phyloP scores from a whole-genome alignment of 1,140 invertebrate species.

The Heliothis subflexa region DNA sequence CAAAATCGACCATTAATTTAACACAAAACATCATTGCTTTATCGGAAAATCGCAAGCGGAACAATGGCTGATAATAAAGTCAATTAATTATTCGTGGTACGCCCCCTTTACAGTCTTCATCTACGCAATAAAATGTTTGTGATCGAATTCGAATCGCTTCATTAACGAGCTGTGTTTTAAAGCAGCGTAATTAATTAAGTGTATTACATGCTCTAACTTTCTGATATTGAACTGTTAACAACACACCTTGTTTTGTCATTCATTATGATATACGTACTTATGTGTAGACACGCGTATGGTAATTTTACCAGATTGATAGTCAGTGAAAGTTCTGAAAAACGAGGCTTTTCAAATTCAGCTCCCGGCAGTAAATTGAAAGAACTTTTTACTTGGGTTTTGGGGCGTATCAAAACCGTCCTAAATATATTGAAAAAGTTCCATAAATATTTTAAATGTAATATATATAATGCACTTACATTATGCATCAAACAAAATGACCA shows the following conservation, averaged over 20 bases:
- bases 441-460: too few relatives aligned
- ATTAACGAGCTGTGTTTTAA: neutral
- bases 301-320: neutral
- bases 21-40: slow-evolving; percentile 5
- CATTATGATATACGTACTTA: too few relatives aligned
- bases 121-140: slow-evolving; percentile 9
- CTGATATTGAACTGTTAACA: neutral
- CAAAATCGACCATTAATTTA: neutral
- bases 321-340: neutral
- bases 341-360: slow-evolving; percentile 27
- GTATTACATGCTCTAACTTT: neutral
- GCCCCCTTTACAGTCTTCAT: neutral
- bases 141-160: neutral
- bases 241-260: neutral
- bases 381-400: neutral
- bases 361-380: slow-evolving; percentile 3
- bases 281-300: too few relatives aligned
- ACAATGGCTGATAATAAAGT: neutral
- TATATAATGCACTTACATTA: too few relatives aligned
- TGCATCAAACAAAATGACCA: too few relatives aligned
- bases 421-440: too few relatives aligned
- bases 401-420: too few relatives aligned
- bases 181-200: neutral
- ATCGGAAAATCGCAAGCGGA: slow-evolving; percentile 2
- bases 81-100: slow-evolving; percentile 13